Base-by-base conservation (phyloP, 2,888 invertebrate genomes). In the Tetragonisca angustula region DNA sequence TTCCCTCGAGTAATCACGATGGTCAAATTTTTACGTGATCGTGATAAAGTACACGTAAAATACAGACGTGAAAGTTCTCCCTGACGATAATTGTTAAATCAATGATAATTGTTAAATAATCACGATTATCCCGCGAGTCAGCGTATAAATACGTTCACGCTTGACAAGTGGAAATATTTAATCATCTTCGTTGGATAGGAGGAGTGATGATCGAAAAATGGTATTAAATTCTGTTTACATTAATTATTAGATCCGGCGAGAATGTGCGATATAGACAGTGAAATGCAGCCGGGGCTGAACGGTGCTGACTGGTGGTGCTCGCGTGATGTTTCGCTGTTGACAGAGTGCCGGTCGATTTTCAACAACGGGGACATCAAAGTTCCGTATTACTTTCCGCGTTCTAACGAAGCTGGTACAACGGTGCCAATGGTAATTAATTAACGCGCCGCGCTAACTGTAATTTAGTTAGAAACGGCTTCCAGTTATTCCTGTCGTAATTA, bases 221-320 rank as follows among this genome's bases (percentile, higher is more conserved):
- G 52, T 54, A 74, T 65, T 74, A 50, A 49, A 19, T 50, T 78
- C 69, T 75, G 64, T 85, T 59, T 73, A 36, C 62, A 65, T 54
- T 67, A 71, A 80, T 86, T 83, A 86, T 76, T 52, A 77, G 72
- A 75, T 76, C 80, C 76, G 70, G 81, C 54, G 76, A 70, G 81
- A 81, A 83, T 27, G 19, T 9, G 27, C 67, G 54, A 68, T 69
- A 49, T 15, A 36, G 70, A 13, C 36, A 69, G 71, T 11, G 69
- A 68, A 70, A 65, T 36, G 50, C 49, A 49, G 56, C 43, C 43
- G 43, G 43, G 1, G 9, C 43, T 43, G 43, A 9, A 43, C 43
- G 43, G 43, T 43, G 19, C 24, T 24, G n/a, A 64, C 3, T 24
- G 4, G 71, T n/a, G 4, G 71, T 27, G 24, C 50, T 61, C 27